Percentiles rank a stretch among this genome's conserved stretches.
These are phyloP conservation scores for Drosophila demipolita DNA, from an alignment of 2,888 invertebrate genomes.

Conservation along the genomic window DNA sequence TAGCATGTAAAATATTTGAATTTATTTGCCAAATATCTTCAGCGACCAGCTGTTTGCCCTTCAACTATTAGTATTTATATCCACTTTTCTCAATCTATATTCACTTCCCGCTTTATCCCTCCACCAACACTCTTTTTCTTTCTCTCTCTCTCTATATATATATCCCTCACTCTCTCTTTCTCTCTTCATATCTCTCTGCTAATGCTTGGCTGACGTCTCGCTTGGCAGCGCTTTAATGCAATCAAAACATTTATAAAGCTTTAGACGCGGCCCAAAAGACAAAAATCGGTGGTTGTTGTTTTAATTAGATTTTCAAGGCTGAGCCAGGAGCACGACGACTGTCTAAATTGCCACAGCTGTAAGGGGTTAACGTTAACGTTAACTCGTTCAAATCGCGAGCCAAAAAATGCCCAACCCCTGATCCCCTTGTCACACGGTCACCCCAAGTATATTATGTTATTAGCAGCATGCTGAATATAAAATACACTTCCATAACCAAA, in stretches of 20 bases:
- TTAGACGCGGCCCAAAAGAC: constrained; percentile 61
- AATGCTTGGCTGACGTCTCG: constrained; percentile 48
- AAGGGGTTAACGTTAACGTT: constrained; percentile 72
- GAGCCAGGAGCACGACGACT: constrained; percentile 58
- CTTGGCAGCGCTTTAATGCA: constrained; percentile 78
- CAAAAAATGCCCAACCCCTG: constrained; percentile 31
- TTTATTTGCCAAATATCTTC: neutral
- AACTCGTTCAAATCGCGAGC: constrained; percentile 65
- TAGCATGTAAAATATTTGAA: neutral
- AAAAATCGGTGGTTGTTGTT: constrained; percentile 80
- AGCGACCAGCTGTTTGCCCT: neutral
- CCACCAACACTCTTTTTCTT: neutral
- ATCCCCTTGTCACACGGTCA: constrained; percentile 49
- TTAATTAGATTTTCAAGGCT: constrained; percentile 79
- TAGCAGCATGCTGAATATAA: neutral
- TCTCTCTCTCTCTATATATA: neutral
- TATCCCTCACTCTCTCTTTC: no score
- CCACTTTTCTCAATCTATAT: neutral
- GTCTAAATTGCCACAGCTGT: constrained; percentile 76
- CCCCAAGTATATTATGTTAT: neutral
- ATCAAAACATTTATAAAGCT: constrained; percentile 78
- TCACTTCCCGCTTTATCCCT: neutral
- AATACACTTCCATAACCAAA: constrained; percentile 23
- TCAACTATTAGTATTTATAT: neutral
- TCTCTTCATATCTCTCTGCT: neutral